phyloP scores from a whole-genome alignment of 1,140 invertebrate genomes.

The Zaprionus inermis region DNA sequence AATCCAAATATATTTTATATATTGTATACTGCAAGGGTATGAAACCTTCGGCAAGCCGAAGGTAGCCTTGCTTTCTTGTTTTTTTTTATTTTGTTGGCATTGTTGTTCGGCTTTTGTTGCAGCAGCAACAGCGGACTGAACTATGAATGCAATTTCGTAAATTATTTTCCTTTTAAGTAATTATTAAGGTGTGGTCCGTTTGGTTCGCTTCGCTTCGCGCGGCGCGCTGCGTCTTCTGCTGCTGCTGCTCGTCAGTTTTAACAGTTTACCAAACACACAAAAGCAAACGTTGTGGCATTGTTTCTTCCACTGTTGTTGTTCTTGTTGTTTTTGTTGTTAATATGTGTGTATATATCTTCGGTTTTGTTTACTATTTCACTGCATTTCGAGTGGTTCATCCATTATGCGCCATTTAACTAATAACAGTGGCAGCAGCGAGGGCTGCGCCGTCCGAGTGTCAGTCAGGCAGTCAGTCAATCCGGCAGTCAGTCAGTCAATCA shows the following conservation, averaged over 20 bases:
- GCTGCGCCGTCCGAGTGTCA: constrained; percentile 5
- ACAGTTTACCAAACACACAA: constrained; percentile 75
- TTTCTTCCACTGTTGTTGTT: constrained; percentile 15
- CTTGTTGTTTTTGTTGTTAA: constrained; percentile 49
- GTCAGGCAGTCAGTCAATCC: constrained; percentile 15
- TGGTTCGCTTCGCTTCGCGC: constrained; percentile 30
- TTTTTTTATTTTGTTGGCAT: constrained; percentile 56
- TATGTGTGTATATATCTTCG: constrained; percentile 37
- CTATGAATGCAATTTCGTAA: constrained; percentile 84
- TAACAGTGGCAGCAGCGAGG: constrained; percentile 52
- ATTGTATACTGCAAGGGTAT: no score
- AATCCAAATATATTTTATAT: no score
- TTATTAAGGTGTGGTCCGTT: constrained; percentile 82
- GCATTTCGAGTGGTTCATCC: constrained; percentile 69
- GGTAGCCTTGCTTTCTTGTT: no score
- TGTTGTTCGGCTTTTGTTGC: constrained; percentile 80
- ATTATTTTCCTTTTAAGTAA: constrained; percentile 84
- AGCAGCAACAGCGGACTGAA: constrained; percentile 64
- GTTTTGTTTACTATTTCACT: constrained; percentile 63
- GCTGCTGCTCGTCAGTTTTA: constrained; percentile 36
- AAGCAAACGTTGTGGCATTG: constrained; percentile 55
- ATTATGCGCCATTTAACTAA: constrained; percentile 81
- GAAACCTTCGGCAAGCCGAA: no score
- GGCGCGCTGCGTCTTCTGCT: constrained; percentile 20
- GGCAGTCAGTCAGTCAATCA: constrained; percentile 5